Base-by-base conservation (phyloP, 1,140 invertebrate genomes). In the Teleopsis dalmanni region DNA sequence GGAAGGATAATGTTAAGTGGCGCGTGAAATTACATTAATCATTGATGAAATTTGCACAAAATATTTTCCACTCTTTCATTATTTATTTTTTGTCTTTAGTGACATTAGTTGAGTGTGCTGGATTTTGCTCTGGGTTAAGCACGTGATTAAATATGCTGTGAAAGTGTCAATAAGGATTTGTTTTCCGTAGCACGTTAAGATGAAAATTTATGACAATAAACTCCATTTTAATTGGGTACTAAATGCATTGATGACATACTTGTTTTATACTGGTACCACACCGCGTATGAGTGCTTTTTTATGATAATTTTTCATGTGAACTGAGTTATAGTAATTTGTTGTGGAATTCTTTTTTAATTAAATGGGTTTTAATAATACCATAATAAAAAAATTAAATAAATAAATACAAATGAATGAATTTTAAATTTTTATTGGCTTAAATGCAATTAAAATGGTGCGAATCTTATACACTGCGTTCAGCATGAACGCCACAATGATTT, bases 1-100 rank as follows among this genome's bases (percentile, higher is more conserved):
- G 63, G 57, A 58, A 64, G 63, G 58, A 66, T 66, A 65, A 65
- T 59, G 63, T 59, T 65, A 65, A 66, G 62, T 66, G 58, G 63
- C 60, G 62, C 60, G 62, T 66, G 57, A 66, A 66, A 66, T 66
- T 66, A 65, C 63, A 66, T 66, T 65, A 65, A 66, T 66, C 63
- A 66, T 66, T 65, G 59, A 63, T 55, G 57, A 55, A 59, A 61
- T 66, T 65, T 58, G 59, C 60, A 13, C 13, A 25, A 41, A 25
- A 14, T 22, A n/a, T 16, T 4, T 19, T 16, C 35, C 35, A 42
- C 38, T 42, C 11, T 41, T 13, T 10, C 4, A 8, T 14, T 41
- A 4, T 5, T 26, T 14, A 26, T 37, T 35, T 18, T 37, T 21
- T 27, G 25, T 3, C 14, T 27, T 26, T 21, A n/a, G 7, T 11